A percentile compares a stretch with the other conserved stretches of the same genome.
phyloP scores from a whole-genome alignment of 23 tunicate species.

The Botrylloides violaceus region DNA sequence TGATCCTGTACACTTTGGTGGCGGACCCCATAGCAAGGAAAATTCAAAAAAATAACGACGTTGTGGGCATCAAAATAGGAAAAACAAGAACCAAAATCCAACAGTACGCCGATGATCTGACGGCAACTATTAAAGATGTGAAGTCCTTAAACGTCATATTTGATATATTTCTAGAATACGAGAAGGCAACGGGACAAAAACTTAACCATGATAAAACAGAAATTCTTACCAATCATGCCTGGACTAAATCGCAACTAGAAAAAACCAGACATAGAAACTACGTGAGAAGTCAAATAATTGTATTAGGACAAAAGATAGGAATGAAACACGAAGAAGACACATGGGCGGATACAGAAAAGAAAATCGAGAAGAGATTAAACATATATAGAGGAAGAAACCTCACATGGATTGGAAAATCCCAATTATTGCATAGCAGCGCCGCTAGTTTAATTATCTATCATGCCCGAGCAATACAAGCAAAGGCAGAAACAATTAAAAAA shows the following conservation, averaged over 20 bases:
- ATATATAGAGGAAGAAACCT: no score
- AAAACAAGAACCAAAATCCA: slow-evolving; percentile 9
- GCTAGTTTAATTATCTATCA: no score
- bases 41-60: not conserved
- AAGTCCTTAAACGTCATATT: not conserved
- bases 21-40: slow-evolving; percentile 8
- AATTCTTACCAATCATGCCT: not conserved
- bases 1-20: slow-evolving; percentile 12
- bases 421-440: no score
- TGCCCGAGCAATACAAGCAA: no score
- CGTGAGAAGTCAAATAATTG: no score
- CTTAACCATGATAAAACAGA: slow-evolving; percentile 24
- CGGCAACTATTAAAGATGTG: not conserved
- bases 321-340: no score
- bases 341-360: no score
- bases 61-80: slow-evolving; percentile 11
- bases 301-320: no score
- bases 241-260: not conserved
- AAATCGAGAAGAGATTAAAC: no score
- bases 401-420: no score
- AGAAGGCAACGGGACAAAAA: slow-evolving; percentile 19
- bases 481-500: no score
- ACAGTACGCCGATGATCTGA: slow-evolving; percentile 35
- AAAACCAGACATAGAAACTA: no score
- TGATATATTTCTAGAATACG: not conserved